Evolutionary conservation across 2,888 invertebrate species (phyloP), one percentile per base, ranked within the genome.

Genomic region (Desoria tigrina): DNA sequence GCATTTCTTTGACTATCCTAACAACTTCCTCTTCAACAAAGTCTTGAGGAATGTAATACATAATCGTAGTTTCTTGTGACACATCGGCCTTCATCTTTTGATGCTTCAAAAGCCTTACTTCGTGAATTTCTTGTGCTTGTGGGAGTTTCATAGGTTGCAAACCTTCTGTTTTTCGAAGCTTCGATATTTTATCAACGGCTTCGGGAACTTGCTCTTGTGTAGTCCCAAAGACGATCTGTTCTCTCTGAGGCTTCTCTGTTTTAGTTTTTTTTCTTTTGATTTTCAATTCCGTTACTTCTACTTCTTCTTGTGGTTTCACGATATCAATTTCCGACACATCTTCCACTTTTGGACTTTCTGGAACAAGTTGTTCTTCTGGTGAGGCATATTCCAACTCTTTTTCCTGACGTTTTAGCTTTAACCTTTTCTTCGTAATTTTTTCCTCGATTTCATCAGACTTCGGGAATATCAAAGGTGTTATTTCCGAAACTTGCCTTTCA

Each of bases 41-140:
- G 60, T 87, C 84, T 74, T 87, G 81, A 64, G 87, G 85, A 0
- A 87, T 84, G 26, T 85, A 82, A 73, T 87, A 81, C 1, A 82
- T 80, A 69, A 85, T 80, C 14, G 82, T 82, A 16, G 88, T 88
- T 73, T 81, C 83, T 63, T 63, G 51, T 23, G 23, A n/a, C 23
- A 16, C 42, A 14, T 54, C 54, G 11, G 27, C 57, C 59, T 50
- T 56, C 32, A 27, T 0, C 82, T 84, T 70, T 81, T 77, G 77
- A 82, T 81, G 2, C 85, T 82, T 50, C 78, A 74, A 21, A 6
- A n/a, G 2, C 32, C 32, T 32, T 7, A 32, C 32, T 24, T 26
- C 45, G 2, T 18, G n/a, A 1, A 27, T 9, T 24, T 42, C 42
- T 39, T 18, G 45, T 2, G 16, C 57, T 9, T 27, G 14, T 42